Conservation (phyloP, 2,113 vertebrate species). For the Budorcas taxicolor region DNA sequence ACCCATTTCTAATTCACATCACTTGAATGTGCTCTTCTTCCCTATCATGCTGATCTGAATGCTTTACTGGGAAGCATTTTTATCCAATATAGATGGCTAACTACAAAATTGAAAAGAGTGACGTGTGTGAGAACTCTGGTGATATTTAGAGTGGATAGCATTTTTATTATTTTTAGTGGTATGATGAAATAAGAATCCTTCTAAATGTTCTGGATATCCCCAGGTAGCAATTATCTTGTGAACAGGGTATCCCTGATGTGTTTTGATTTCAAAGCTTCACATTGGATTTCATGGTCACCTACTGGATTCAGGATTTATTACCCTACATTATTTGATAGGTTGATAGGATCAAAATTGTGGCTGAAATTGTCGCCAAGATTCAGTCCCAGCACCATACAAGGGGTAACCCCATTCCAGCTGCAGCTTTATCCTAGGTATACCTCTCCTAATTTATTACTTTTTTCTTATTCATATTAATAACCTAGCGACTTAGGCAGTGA, state of each 20-base stretch:
- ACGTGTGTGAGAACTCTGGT: neutral
- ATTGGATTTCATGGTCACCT: neutral
- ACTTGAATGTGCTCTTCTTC: neutral
- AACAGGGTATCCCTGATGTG: neutral
- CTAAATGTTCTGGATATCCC: neutral
- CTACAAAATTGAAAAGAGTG: neutral
- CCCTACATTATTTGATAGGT: neutral
- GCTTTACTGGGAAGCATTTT: neutral
- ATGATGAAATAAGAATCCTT: neutral
- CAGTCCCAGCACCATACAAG: neutral
- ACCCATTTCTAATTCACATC: neutral
- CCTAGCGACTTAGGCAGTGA: neutral
- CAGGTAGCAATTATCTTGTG: neutral
- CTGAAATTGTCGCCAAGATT: neutral
- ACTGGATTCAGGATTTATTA: neutral
- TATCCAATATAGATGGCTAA: neutral
- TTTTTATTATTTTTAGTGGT: conserved; percentile 6
- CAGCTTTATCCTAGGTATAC: neutral
- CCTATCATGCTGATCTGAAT: neutral
- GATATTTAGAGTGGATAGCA: neutral
- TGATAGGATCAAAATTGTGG: neutral
- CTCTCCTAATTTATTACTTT: neutral
- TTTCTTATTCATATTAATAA: neutral
- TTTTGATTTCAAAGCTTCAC: neutral
- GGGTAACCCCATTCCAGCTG: neutral